Evolutionary conservation across 2,888 invertebrate species (phyloP).

Genomic region (Monoplex corrugatus): DNA sequence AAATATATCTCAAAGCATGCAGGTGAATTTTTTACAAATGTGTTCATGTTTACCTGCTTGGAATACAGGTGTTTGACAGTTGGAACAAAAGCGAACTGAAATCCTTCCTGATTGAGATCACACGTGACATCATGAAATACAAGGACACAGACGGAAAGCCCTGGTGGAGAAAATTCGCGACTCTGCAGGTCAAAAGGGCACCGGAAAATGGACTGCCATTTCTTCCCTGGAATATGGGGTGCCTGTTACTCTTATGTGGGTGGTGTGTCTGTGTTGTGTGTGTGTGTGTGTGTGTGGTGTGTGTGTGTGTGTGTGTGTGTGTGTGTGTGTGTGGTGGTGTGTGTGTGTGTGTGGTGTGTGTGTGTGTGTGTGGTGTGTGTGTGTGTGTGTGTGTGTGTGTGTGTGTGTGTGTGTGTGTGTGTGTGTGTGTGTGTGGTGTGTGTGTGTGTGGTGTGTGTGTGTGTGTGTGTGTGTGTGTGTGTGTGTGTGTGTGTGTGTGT

Average conservation of each 20-base stretch:
- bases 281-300: neutral
- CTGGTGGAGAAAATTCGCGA: conserved; percentile 96
- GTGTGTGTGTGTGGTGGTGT: no score
- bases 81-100: conserved; percentile 98
- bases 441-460: no score
- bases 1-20: no score
- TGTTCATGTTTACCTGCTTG: neutral
- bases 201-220: conserved; percentile 99
- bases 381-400: no score
- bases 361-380: no score
- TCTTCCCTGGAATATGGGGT: conserved; percentile 97
- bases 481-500: no score
- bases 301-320: neutral
- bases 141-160: conserved; percentile 90
- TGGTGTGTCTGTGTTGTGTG: neutral
- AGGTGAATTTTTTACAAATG: no score
- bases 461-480: no score
- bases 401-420: no score
- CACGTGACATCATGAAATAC: conserved; percentile 94
- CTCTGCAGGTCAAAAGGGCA: conserved; percentile 98
- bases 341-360: no score
- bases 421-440: no score
- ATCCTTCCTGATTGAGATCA: conserved; percentile 96
- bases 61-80: conserved; percentile 91
- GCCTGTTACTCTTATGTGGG: conserved; percentile 96